Evolutionary conservation across 2,888 invertebrate genomes (phyloP), one percentile per base, ranked within the genome.

Genomic region (Sesia bembeciformis): DNA sequence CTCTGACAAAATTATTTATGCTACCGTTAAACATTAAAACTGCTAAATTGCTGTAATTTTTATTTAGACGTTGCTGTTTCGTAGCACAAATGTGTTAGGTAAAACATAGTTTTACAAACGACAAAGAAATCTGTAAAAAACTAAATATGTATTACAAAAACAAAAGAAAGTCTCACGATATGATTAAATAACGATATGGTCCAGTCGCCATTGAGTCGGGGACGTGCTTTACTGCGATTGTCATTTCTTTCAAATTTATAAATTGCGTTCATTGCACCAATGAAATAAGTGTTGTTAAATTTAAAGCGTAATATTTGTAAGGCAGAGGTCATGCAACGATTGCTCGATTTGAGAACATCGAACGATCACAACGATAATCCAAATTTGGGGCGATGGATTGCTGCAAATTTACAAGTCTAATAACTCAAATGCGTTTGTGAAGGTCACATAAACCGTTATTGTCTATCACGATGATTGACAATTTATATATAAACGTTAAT

Each of bases 261-360:
- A 53, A 57, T 57, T 56, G 57, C 54, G 5, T 41, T 46, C 49
- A 43, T 53, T 57, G 56, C 56, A 49, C 40, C 53, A 53, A 56
- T 51, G 53, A 40, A 42, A 52, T 54, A 51, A 53, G 52, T 46
- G 46, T 46, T 46, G 23, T 46, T 46, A 46, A 4, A 46, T 3
- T 23, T n/a, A 46, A 46, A 46, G 46, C 46, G 8, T 46, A 46
- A 46, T 46, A 8, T 46, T 46, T 0, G 46, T 46, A 46, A 46
- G 8, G 46, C 46, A 46, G 46, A 46, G 23, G 46, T 46, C 46
- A 46, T 7, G 46, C 46, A 46, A 46, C 23, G 23, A 46, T 23
- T 4, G n/a, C 46, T 8, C 46, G 23, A 23, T 46, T 46, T 5
- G 8, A 23, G 46, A 46, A 46, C 46, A 46, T 23, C 23, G n/a